A percentile compares a stretch with the other conserved stretches of the same genome.
Evolutionary conservation across 35 echinoderm and acorn worm species (phyloP).

Genomic region (Hemicentrotus pulcherrimus): DNA sequence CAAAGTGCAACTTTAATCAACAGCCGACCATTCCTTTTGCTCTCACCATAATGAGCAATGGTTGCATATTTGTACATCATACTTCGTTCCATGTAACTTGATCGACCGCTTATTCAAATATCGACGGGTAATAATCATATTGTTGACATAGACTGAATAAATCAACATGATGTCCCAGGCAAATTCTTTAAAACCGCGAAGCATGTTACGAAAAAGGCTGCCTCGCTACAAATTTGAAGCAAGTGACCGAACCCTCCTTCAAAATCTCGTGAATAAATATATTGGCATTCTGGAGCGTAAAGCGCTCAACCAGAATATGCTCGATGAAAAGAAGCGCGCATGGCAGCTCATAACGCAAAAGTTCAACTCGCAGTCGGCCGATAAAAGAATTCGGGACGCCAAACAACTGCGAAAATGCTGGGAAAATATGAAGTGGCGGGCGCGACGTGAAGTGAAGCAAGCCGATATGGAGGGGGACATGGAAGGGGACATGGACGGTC

Average conservation of each 20-base stretch:
- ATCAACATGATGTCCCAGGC: not conserved
- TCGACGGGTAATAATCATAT: not conserved
- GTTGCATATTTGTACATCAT: not conserved
- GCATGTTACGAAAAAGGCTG: slow-evolving; percentile 11
- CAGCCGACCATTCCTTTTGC: not conserved
- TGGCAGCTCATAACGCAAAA: slow-evolving; percentile 36
- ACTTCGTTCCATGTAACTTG: not conserved
- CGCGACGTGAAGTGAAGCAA: slow-evolving; percentile 28
- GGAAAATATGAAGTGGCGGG: slow-evolving; percentile 49
- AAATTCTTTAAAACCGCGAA: not conserved
- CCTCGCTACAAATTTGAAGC: slow-evolving; percentile 47
- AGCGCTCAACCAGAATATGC: slow-evolving; percentile 41
- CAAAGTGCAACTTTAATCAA: not conserved
- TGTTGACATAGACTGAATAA: not conserved
- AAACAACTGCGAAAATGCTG: slow-evolving; percentile 49
- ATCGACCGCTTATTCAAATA: not conserved
- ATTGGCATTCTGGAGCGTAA: slow-evolving; percentile 31
- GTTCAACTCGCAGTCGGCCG: slow-evolving; percentile 30
- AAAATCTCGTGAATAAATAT: slow-evolving; percentile 47
- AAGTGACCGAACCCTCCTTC: slow-evolving; percentile 33
- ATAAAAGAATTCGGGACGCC: slow-evolving; percentile 30
- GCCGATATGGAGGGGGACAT: not conserved
- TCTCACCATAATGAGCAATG: not conserved
- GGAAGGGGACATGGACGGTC: not conserved
- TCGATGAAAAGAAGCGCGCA: slow-evolving; percentile 34